Percentiles rank a stretch among this genome's conserved stretches.
These are phyloP conservation scores for Nymphalis urticae DNA, from an alignment of 2,888 invertebrate species.

Conservation along the genomic window DNA sequence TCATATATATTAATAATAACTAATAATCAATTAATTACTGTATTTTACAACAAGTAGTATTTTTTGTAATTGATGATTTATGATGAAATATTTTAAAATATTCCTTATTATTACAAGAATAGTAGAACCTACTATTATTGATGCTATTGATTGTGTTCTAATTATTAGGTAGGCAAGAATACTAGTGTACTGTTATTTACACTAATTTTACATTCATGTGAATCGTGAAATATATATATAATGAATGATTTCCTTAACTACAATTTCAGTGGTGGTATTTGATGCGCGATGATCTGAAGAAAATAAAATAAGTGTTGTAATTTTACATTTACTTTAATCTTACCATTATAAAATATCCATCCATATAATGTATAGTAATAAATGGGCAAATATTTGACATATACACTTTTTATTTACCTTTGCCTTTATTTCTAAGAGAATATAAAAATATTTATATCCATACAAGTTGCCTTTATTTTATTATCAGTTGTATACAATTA, in stretches of 20 bases:
- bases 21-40: too few relatives aligned
- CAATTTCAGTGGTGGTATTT: slow-evolving; percentile 89
- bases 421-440: not conserved
- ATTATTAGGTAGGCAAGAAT: too few relatives aligned
- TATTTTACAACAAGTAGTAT: too few relatives aligned
- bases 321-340: slow-evolving; percentile 53
- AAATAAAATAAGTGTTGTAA: slow-evolving; percentile 38
- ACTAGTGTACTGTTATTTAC: too few relatives aligned
- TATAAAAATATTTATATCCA: slow-evolving; percentile 11
- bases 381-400: slow-evolving; percentile 56
- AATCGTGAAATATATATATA: not conserved
- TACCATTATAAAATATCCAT: slow-evolving; percentile 55
- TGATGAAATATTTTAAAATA: too few relatives aligned
- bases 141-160: too few relatives aligned
- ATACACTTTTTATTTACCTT: slow-evolving; percentile 38
- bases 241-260: slow-evolving; percentile 70
- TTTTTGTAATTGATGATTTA: too few relatives aligned
- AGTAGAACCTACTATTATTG: too few relatives aligned
- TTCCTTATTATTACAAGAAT: too few relatives aligned
- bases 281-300: slow-evolving; percentile 84
- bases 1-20: too few relatives aligned
- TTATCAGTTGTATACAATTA: not conserved
- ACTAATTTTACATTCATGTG: too few relatives aligned
- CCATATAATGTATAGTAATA: slow-evolving; percentile 52
- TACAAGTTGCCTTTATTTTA: slow-evolving; percentile 7